Evolutionary conservation across 2,113 vertebrate species (phyloP), one percentile per base, ranked within the genome.

Genomic region (Daboia siamensis): DNA sequence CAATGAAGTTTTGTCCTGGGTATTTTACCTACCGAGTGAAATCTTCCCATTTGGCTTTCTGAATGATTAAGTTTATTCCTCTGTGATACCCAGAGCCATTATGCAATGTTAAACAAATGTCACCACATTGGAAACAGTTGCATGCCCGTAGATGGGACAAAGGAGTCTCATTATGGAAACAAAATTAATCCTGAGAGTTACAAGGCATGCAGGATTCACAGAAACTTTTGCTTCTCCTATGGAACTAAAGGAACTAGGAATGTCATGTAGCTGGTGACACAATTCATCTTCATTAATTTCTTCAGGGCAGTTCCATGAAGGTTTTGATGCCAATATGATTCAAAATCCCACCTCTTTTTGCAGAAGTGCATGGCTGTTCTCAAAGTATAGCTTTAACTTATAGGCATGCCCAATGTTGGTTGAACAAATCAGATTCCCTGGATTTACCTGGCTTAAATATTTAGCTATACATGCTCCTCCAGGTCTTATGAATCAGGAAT

Each of bases 61-160:
- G 87, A 89, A 87, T 92, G 91, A 95, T 92, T 92, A 80, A 54
- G 86, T 92, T 89, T 94, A 93, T 61, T 93, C 93, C n/a, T 93
- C 95, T 96, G 93, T 51, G 89, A 61, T 93, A 86, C 57, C 89
- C 51, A 74, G 89, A 90, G 69, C 84, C 55, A 24, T 74, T 92
- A 33, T 0, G 2, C 0, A 0, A 15, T 92, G 15, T 93, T 95
- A 96, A 95, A 95, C 93, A 92, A 55, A 92, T 92, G 0, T 91
- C 92, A 11, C 89, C 91, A 92, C 51, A 55, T 93, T 89, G 87
- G 93, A 93, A 90, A 90, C 61, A 90, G 80, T 86, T 64, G 92
- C 80, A 59, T 52, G 48, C 88, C 24, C 74, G 9, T 89, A n/a
- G 3, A 2, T 13, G 26, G 59, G 15, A 94, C 94, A 93, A 91